These are phyloP conservation scores for Geotrypetes seraphini DNA, from an alignment of 2,797 vertebrate genomes.

Conservation along the genomic window DNA sequence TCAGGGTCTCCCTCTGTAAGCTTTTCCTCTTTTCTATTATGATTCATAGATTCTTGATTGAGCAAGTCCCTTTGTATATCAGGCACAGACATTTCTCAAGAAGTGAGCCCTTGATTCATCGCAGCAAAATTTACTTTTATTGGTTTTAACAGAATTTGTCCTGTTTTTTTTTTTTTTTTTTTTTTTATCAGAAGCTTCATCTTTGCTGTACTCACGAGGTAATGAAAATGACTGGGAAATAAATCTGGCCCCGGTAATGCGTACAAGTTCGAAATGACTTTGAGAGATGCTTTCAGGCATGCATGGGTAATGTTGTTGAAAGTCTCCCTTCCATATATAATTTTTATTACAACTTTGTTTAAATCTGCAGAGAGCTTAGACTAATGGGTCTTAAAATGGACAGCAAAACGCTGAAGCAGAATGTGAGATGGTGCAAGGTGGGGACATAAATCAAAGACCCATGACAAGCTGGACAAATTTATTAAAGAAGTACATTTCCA, in stretches of 20 bases:
- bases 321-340: conserved; percentile 50
- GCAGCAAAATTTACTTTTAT: too few relatives aligned
- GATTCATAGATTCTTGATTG: too few relatives aligned
- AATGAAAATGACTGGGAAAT: conserved; percentile 13
- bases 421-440: conserved; percentile 48
- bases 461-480: conserved; percentile 48
- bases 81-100: too few relatives aligned
- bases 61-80: too few relatives aligned
- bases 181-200: too few relatives aligned
- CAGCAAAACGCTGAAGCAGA: conserved; percentile 47
- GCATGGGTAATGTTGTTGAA: conserved; percentile 49
- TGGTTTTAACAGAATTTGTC: too few relatives aligned
- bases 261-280: conserved; percentile 39
- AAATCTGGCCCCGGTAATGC: conserved; percentile 28
- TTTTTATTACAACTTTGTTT: conserved; percentile 55
- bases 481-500: conserved; percentile 40
- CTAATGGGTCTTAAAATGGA: conserved; percentile 59
- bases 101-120: too few relatives aligned
- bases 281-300: conserved; percentile 50
- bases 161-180: too few relatives aligned
- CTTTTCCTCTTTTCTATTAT: too few relatives aligned
- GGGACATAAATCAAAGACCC: conserved; percentile 46
- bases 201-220: too few relatives aligned
- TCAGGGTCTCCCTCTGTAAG: too few relatives aligned
- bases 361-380: conserved; percentile 50